These are phyloP conservation scores for Pan paniscus DNA, from an alignment of 2,113 vertebrate species.

Conservation along the genomic window DNA sequence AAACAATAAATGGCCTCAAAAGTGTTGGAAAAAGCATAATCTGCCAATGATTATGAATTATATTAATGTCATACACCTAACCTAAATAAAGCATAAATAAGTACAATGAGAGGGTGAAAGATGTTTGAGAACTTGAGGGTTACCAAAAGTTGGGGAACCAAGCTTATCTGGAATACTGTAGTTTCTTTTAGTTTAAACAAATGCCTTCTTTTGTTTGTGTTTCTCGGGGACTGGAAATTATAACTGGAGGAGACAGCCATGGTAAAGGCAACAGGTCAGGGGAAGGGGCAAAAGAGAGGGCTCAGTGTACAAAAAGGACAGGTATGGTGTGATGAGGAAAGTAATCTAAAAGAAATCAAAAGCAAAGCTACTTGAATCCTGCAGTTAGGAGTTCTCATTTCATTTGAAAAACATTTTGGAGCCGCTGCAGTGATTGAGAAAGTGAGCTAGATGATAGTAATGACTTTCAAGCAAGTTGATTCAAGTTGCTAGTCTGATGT, in stretches of 20 bases:
- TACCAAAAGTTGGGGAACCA: neutral
- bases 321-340: neutral
- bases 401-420: slow-evolving; percentile 33
- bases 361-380: neutral
- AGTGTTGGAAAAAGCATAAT: neutral
- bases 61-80: neutral
- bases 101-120: neutral
- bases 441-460: slow-evolving; percentile 28
- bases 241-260: neutral
- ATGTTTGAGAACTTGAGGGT: neutral
- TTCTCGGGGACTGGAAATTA: neutral
- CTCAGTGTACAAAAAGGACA: neutral
- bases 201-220: neutral
- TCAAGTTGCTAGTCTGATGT: slow-evolving; percentile 13
- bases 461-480: slow-evolving; percentile 32
- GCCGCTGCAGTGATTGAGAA: neutral
- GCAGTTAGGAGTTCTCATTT: slow-evolving; percentile 8
- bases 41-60: neutral
- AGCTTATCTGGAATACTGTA: neutral
- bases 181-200: neutral
- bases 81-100: neutral
- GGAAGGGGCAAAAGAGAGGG: neutral
- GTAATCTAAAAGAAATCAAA: neutral
- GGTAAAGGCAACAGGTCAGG: neutral
- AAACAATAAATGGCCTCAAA: neutral